Conservation (phyloP, 1,140 invertebrate genomes). For the Drosophila nasuta region DNA sequence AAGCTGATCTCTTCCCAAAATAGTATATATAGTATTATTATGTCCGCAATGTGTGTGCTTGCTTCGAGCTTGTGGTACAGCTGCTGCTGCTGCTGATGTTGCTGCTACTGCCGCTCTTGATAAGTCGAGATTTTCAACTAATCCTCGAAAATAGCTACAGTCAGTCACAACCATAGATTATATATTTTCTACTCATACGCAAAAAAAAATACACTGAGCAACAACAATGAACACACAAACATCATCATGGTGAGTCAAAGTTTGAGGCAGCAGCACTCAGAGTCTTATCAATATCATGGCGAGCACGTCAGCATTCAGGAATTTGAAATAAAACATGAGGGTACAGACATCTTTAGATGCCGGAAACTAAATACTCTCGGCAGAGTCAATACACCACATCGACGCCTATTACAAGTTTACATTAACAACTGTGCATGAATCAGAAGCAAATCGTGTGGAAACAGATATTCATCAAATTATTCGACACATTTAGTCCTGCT, state of each 20-base stretch:
- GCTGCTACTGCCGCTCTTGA: conserved; percentile 30
- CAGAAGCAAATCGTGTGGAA: too few relatives aligned
- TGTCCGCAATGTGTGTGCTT: conserved; percentile 11
- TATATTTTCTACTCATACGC: conserved; percentile 38
- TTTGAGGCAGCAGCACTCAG: conserved; percentile 50
- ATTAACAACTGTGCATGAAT: not conserved
- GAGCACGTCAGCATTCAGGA: conserved; percentile 30
- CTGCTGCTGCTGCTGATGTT: conserved; percentile 5
- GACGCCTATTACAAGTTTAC: not conserved
- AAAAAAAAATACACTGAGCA: conserved; percentile 22
- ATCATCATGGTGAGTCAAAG: conserved; percentile 46
- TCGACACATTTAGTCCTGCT: not conserved
- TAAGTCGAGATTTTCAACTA: conserved; percentile 66
- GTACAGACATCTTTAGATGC: conserved; percentile 16
- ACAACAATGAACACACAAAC: conserved; percentile 1
- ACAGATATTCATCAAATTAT: not conserved
- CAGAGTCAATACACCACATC: not conserved
- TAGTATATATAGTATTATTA: not conserved
- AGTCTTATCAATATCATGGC: conserved; percentile 50
- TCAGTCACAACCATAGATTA: conserved; percentile 34
- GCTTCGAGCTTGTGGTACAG: conserved; percentile 18
- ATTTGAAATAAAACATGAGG: conserved; percentile 22
- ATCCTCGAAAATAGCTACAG: conserved; percentile 42
- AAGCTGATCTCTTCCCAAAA: conserved; percentile 4
- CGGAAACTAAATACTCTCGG: conserved; percentile 28